phyloP scores from a whole-genome alignment of 2,888 invertebrate species.

The Papilio demoleus region DNA sequence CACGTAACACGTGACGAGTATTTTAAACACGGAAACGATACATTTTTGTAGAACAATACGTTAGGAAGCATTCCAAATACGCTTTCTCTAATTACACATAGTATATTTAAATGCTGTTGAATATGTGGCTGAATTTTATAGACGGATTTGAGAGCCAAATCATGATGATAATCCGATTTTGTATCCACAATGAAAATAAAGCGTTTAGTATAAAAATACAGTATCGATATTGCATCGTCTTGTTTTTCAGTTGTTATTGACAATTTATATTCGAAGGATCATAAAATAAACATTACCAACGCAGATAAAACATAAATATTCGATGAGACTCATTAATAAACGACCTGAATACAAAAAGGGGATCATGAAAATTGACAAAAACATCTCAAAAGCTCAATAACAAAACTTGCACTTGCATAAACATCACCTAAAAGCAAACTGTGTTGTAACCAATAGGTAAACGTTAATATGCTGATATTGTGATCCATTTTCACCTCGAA shows the following conservation, averaged over 20 bases:
- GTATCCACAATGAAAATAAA: too few species aligned
- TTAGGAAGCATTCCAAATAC: neutral
- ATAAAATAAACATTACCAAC: conserved; percentile 26
- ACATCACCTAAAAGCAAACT: too few species aligned
- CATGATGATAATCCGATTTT: neutral
- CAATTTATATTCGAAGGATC: conserved; percentile 2
- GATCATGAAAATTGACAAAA: neutral
- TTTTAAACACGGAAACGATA: neutral
- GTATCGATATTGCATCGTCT: neutral
- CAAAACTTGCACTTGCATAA: neutral
- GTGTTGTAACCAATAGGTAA: too few species aligned
- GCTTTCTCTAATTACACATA: neutral
- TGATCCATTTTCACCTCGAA: too few species aligned
- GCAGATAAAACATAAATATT: conserved; percentile 27
- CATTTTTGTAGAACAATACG: neutral
- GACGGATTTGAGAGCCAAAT: neutral
- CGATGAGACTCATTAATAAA: conserved; percentile 1
- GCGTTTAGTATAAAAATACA: too few species aligned
- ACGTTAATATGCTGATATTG: too few species aligned
- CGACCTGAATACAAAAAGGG: neutral
- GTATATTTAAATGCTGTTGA: neutral
- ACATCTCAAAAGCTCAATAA: neutral
- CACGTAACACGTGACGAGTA: neutral
- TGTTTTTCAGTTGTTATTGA: neutral
- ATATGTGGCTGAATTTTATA: neutral